Percentiles rank a stretch among this genome's conserved stretches.
Evolutionary conservation across 2,113 vertebrate species (phyloP).

Genomic region (Boulengeromyrus knoepffleri): DNA sequence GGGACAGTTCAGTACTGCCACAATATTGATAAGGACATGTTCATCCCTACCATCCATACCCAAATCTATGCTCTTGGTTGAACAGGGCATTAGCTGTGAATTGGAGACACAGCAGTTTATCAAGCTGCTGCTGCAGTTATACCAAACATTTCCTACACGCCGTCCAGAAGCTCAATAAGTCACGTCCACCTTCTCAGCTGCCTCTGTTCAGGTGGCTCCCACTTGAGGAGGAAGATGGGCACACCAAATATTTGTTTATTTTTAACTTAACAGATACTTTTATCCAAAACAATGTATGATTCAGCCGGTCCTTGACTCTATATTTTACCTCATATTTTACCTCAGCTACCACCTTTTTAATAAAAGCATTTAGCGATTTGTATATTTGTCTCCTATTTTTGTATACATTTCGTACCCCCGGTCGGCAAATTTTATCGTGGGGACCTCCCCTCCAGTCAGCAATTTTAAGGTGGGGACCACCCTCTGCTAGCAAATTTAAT

Average conservation of each 20-base stretch:
- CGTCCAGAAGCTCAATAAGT: neutral
- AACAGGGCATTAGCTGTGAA: neutral
- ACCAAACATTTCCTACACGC: neutral
- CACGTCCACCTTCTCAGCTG: neutral
- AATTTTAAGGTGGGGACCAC: neutral
- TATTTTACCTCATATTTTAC: no score
- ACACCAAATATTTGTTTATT: neutral
- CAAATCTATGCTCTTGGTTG: neutral
- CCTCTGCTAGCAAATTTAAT: neutral
- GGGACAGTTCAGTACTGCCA: neutral
- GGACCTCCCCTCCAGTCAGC: neutral
- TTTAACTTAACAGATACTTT: neutral
- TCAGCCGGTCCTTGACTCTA: neutral
- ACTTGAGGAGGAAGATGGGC: neutral
- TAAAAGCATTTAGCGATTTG: neutral
- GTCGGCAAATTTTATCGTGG: neutral
- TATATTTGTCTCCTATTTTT: neutral
- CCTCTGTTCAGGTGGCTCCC: neutral
- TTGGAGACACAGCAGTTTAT: neutral
- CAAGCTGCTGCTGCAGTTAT: neutral
- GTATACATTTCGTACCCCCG: neutral
- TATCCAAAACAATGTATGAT: neutral
- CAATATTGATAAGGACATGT: neutral
- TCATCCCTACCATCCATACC: neutral
- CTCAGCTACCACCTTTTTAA: neutral